phyloP scores from a whole-genome alignment of 2,797 vertebrate species.

The Scleropages formosus region DNA sequence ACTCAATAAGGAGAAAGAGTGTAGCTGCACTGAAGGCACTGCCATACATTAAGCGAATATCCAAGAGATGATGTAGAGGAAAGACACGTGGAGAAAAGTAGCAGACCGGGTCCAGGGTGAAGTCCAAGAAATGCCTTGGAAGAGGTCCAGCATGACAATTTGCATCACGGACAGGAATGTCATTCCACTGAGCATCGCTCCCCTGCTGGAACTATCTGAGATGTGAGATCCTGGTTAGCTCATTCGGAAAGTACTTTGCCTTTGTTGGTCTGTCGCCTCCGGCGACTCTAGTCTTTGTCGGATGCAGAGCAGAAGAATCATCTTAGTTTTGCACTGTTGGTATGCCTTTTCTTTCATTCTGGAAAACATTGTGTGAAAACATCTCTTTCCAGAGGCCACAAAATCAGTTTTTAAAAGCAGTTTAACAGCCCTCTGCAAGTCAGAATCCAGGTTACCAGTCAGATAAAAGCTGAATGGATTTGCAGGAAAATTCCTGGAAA shows the following conservation, averaged over 20 bases:
- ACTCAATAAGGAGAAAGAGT: not conserved
- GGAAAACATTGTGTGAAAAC: too few relatives aligned
- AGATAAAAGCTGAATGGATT: not conserved
- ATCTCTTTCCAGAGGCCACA: too few relatives aligned
- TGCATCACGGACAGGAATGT: constrained; percentile 28
- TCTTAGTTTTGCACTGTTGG: constrained; percentile 33
- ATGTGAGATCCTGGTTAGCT: constrained; percentile 44
- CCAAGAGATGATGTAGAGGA: not conserved
- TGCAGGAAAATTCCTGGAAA: too few relatives aligned
- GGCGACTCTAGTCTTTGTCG: constrained; percentile 41
- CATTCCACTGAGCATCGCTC: constrained; percentile 29
- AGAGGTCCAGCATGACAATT: not conserved
- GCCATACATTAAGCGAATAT: not conserved
- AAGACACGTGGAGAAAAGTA: not conserved
- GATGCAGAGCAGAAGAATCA: constrained; percentile 38
- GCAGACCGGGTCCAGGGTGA: not conserved
- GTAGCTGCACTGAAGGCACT: not conserved
- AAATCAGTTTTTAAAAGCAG: not conserved
- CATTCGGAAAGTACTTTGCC: constrained; percentile 55
- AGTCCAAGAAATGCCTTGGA: constrained; percentile 13
- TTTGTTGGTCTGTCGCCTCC: constrained; percentile 46
- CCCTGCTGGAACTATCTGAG: constrained; percentile 43
- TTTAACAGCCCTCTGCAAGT: not conserved
- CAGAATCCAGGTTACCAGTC: not conserved
- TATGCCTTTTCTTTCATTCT: too few relatives aligned